Base-by-base conservation (phyloP, 2,113 vertebrate genomes). In the Crotalus horridus region DNA sequence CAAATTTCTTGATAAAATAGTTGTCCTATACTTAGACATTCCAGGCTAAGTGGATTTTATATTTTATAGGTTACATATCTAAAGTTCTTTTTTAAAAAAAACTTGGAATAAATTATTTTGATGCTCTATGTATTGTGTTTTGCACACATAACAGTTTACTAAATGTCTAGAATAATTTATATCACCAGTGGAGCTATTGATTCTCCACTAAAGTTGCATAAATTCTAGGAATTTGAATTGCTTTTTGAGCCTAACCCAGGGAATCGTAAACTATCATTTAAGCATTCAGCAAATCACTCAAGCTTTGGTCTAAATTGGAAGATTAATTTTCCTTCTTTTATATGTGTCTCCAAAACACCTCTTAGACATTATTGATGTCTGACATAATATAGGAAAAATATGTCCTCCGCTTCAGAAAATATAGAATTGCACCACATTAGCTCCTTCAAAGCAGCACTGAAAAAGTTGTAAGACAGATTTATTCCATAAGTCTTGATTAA, bases 251-350 rank as follows among this genome's bases (percentile, higher is more conserved):
- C 43, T 56, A 53, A 54, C 55, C 92, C 56, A 33, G 12, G 90
- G 56, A 89, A 48, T 53, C 51, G 91, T 94, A 91, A 87, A 93
- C 55, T 58, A 43, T 64, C 58, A 74, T 51, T 93, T 91, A 87
- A 92, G 15, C 87, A 43, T 23, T 74, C 59, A 85, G 43, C 90
- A 91, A 91, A 56, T 64, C 23, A 58, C 89, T 88, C 46, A 91
- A 64, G 39, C 56, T 53, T 23, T 56, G 39, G 48, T 86, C 55
- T 85, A 93, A 89, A 81, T 26, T 43, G 58, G 26, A 93, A 69
- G 33, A 91, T 91, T 93, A 91, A 93, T 91, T 26, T 53, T 89
- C 90, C 56, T 29, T 12, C 59, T 94, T 91, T 93, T 93, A 91
- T 55, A 11, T 53, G 21, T 17, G 33, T 69, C 69, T 85, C 15